Conservation (phyloP, 2,888 invertebrate species). For the Alloscopus bannaensis region DNA sequence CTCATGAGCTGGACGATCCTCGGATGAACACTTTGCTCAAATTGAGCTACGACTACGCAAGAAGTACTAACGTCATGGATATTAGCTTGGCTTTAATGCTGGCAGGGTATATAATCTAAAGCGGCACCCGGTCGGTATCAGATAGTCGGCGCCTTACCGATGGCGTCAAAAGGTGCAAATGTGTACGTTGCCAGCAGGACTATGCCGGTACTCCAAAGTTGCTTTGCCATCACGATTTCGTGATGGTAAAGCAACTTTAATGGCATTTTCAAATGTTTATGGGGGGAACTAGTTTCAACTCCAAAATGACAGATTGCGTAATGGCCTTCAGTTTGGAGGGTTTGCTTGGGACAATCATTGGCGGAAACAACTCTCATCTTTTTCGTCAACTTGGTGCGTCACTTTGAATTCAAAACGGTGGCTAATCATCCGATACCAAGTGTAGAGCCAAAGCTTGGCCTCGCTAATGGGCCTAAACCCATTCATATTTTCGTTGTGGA, state of each 20-base stretch:
- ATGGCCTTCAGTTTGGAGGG: neutral
- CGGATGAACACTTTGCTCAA: constrained; percentile 8
- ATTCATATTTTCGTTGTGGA: neutral
- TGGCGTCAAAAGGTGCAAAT: too few species aligned
- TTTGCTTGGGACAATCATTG: neutral
- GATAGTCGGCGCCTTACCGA: too few species aligned
- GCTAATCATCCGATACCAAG: neutral
- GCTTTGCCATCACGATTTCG: too few species aligned
- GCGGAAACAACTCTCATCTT: neutral
- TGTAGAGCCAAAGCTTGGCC: neutral
- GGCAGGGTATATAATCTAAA: too few species aligned
- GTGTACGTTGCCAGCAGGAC: too few species aligned
- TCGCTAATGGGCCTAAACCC: neutral
- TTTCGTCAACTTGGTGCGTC: neutral
- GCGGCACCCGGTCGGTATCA: too few species aligned
- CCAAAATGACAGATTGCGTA: neutral
- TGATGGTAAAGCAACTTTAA: too few species aligned
- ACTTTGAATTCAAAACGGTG: neutral
- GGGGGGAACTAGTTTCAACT: neutral
- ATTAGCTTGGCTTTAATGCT: constrained; percentile 4
- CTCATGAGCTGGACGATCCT: constrained; percentile 35
- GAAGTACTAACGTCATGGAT: constrained; percentile 16
- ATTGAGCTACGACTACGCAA: constrained; percentile 1
- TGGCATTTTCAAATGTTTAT: too few species aligned
- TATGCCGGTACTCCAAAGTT: too few species aligned